Evolutionary conservation across 2,888 invertebrate genomes (phyloP).

Genomic region (Phyto melanocephala): DNA sequence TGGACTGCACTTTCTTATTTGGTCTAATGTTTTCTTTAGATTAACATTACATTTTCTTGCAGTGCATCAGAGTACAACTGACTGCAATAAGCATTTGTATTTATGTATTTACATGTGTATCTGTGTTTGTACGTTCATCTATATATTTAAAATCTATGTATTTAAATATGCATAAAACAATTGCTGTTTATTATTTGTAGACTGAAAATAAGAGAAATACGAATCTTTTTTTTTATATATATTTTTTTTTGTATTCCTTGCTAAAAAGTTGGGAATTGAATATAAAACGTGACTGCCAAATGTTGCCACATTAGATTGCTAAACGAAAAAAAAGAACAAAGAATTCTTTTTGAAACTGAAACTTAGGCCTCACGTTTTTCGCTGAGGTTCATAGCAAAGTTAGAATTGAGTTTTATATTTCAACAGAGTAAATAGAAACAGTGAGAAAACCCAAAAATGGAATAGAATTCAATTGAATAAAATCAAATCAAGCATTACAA

Average conservation of each 20-base stretch:
- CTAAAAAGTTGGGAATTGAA: slow-evolving; percentile 42
- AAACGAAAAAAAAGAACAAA: slow-evolving; percentile 4
- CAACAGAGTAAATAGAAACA: neutral
- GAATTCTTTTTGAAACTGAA: slow-evolving; percentile 28
- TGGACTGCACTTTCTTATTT: too few relatives aligned
- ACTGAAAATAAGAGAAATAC: slow-evolving; percentile 49
- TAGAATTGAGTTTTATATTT: slow-evolving; percentile 21
- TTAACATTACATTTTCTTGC: too few relatives aligned
- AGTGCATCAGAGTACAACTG: neutral
- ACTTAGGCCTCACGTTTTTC: slow-evolving; percentile 55
- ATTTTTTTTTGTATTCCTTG: neutral
- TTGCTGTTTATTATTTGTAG: slow-evolving; percentile 49
- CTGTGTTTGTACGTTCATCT: neutral
- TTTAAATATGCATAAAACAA: slow-evolving; percentile 29
- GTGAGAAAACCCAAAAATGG: neutral
- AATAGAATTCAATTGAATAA: slow-evolving; percentile 17
- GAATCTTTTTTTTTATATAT: slow-evolving; percentile 19
- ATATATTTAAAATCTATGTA: too few relatives aligned
- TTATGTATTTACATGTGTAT: neutral
- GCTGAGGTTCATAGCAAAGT: slow-evolving; percentile 30
- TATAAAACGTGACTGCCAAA: slow-evolving; percentile 61
- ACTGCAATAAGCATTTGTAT: neutral
- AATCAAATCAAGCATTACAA: slow-evolving; percentile 10
- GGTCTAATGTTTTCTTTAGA: too few relatives aligned
- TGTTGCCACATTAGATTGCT: slow-evolving; percentile 51